Conservation (phyloP, 2,797 vertebrate species). For the Tapera naevia region DNA sequence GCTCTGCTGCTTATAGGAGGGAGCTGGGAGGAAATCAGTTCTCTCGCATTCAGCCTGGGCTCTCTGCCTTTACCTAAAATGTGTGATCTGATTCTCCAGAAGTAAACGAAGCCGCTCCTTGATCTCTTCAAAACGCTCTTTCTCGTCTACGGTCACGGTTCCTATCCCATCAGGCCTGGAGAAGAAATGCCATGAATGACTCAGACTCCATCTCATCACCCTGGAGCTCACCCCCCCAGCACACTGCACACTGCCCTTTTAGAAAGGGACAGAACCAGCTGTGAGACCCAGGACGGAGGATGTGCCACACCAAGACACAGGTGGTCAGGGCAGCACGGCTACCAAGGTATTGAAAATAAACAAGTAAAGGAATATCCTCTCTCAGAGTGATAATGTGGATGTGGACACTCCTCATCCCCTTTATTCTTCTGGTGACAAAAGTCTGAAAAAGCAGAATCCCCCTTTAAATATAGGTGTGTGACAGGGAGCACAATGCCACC, state of each 20-base stretch:
- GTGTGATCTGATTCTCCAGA: constrained; percentile 97
- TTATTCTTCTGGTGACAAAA: neutral
- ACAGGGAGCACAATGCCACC: neutral
- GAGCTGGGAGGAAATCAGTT: constrained; percentile 39
- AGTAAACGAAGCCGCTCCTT: constrained; percentile 95
- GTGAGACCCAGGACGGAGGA: neutral
- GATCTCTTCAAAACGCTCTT: constrained; percentile 95
- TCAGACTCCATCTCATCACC: constrained; percentile 25
- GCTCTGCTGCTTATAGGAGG: constrained; percentile 14
- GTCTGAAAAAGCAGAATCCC: neutral
- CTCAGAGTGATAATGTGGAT: neutral
- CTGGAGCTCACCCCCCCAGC: constrained; percentile 26
- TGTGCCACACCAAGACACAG: neutral
- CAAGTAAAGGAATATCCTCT: neutral
- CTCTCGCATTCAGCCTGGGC: neutral
- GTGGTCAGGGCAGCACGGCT: neutral
- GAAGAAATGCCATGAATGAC: constrained; percentile 66
- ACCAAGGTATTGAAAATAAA: neutral
- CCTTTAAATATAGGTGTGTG: neutral
- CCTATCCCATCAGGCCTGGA: constrained; percentile 95
- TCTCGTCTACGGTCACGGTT: constrained; percentile 93
- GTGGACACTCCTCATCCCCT: accelerated
- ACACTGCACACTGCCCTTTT: constrained; percentile 4
- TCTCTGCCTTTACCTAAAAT: constrained; percentile 88
- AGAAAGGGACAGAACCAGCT: neutral